Percentiles rank a stretch among this genome's conserved stretches.
Evolutionary conservation across 1,140 invertebrate species (phyloP).

Genomic region (Panagrolaimus sp.): DNA sequence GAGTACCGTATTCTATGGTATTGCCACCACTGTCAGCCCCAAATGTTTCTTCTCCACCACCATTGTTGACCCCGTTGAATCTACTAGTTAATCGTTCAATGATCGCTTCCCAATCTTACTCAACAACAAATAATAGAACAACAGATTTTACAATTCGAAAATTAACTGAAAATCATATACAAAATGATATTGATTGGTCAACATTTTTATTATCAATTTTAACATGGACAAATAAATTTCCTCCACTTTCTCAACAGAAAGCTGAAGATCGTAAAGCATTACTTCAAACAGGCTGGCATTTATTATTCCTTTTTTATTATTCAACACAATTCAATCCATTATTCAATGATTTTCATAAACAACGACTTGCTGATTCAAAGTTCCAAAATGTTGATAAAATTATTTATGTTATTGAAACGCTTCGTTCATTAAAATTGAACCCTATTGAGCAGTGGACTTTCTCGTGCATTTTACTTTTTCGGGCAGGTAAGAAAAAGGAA

Average conservation of each 20-base stretch:
- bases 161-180: neutral
- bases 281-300: constrained; percentile 34
- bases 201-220: constrained; percentile 17
- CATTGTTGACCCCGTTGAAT: constrained; percentile 5
- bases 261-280: constrained; percentile 24
- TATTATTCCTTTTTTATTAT: constrained; percentile 38
- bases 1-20: constrained; percentile 38
- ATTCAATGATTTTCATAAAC: neutral
- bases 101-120: neutral
- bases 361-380: neutral
- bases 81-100: neutral
- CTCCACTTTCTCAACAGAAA: constrained; percentile 15
- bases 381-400: constrained; percentile 1
- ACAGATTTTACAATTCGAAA: constrained; percentile 13
- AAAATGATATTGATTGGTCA: constrained; percentile 8
- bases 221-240: constrained; percentile 21
- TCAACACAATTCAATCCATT: constrained; percentile 20
- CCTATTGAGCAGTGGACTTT: constrained; percentile 31
- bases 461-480: constrained; percentile 20
- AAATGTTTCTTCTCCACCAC: neutral
- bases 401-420: constrained; percentile 12
- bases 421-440: constrained; percentile 23
- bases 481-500: neutral
- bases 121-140: neutral
- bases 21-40: constrained; percentile 20